Percentiles rank a stretch among this genome's conserved stretches.
Evolutionary conservation across 2,113 vertebrate species (phyloP).

Genomic region (Ceratotherium simum): DNA sequence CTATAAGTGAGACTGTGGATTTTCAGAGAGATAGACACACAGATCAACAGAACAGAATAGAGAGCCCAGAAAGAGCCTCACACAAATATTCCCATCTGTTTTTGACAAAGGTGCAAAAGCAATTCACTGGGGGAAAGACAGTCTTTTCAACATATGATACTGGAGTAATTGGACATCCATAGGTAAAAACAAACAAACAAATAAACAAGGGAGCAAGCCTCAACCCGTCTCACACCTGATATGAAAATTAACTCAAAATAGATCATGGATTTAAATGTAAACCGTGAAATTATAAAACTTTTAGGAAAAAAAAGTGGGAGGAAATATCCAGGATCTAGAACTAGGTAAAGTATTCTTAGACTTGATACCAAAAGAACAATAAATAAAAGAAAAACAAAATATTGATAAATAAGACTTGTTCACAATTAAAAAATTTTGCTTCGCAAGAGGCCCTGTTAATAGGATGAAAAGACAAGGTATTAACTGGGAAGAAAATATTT

Average conservation of each 20-base stretch:
- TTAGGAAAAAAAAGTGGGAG: background rate
- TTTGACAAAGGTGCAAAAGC: constrained; percentile 10
- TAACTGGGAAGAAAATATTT: background rate
- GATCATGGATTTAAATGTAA: background rate
- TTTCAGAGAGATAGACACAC: background rate
- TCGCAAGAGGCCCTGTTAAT: background rate
- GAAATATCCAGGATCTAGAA: background rate
- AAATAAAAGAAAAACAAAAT: background rate
- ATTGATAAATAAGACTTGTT: background rate
- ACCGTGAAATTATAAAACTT: background rate
- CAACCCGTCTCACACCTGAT: background rate
- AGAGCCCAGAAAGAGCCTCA: background rate
- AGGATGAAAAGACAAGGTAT: background rate
- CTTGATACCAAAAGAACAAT: background rate
- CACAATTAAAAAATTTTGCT: background rate
- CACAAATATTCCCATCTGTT: background rate
- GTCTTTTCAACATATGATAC: background rate
- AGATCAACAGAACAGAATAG: background rate
- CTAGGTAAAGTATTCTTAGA: background rate
- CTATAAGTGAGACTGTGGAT: background rate
- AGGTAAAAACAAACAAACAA: background rate
- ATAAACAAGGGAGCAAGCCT: background rate
- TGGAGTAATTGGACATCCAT: background rate
- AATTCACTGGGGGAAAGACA: background rate
- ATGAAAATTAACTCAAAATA: background rate